Conservation (phyloP, 1,140 invertebrate species). For the Saccostrea glomerata region DNA sequence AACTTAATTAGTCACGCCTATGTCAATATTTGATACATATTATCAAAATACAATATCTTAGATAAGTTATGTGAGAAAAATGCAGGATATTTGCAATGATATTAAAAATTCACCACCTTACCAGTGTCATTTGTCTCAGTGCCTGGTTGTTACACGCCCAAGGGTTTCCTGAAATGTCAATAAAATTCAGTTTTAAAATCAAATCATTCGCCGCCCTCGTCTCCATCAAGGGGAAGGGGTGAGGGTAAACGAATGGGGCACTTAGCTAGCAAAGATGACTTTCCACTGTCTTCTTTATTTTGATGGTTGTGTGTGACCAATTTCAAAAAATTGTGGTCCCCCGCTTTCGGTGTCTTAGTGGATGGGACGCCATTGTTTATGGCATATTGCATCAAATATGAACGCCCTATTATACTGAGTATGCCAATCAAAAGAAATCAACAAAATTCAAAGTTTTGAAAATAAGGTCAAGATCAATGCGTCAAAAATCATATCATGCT, state of each 20-base stretch:
- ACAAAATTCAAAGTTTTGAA: too few species aligned
- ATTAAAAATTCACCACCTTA: neutral
- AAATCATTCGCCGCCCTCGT: too few species aligned
- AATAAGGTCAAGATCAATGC: too few species aligned
- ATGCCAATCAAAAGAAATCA: too few species aligned
- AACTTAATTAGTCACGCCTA: too few species aligned
- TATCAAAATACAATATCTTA: too few species aligned
- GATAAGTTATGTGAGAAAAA: too few species aligned
- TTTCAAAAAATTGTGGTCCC: neutral
- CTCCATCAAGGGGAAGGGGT: neutral
- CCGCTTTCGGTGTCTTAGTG: neutral
- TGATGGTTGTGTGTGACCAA: neutral
- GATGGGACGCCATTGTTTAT: neutral
- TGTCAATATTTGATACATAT: too few species aligned
- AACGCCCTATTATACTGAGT: too few species aligned
- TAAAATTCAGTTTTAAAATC: neutral
- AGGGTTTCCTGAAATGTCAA: constrained; percentile 50
- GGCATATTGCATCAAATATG: too few species aligned
- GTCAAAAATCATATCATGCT: too few species aligned
- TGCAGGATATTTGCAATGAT: too few species aligned
- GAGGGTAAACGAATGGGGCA: neutral
- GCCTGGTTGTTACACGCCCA: constrained; percentile 50
- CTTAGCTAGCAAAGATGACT: neutral
- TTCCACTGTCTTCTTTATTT: neutral
- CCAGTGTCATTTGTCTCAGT: constrained; percentile 54